phyloP scores from a whole-genome alignment of 2,797 vertebrate genomes.

The Mus minutoides region DNA sequence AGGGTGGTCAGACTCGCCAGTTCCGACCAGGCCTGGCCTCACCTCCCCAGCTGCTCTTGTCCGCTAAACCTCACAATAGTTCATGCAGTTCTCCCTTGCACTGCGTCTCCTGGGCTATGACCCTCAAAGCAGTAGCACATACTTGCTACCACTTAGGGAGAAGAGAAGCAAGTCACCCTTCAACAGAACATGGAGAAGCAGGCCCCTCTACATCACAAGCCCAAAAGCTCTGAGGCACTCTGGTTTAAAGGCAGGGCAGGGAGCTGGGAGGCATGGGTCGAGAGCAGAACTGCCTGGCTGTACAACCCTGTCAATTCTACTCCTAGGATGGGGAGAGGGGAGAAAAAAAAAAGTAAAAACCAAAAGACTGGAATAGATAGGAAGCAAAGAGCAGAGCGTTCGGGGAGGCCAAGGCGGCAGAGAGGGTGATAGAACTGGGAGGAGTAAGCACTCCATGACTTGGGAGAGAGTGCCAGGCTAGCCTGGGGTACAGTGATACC shows the following conservation, averaged over 20 bases:
- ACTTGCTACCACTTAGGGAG: neutral
- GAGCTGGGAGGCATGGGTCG: neutral
- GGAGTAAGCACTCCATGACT: neutral
- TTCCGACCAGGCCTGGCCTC: neutral
- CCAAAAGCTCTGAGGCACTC: neutral
- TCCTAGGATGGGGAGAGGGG: neutral
- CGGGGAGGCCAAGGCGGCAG: neutral
- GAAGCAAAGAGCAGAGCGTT: neutral
- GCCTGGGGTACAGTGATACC: neutral
- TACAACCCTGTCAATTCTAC: too few species aligned
- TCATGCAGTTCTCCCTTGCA: fast-evolving
- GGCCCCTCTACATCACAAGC: too few species aligned
- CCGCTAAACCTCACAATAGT: neutral
- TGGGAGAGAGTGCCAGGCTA: neutral
- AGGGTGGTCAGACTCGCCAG: neutral
- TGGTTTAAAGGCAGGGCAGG: neutral
- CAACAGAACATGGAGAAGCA: neutral
- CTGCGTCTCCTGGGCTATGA: neutral
- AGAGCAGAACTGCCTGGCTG: neutral
- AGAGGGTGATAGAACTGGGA: neutral
- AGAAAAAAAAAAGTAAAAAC: neutral
- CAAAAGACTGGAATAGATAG: neutral
- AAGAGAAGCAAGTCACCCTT: neutral
- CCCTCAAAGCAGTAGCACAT: neutral
- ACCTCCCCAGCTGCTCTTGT: neutral